Base-by-base conservation (phyloP, 2,797 vertebrate species). In the Sparus aurata region DNA sequence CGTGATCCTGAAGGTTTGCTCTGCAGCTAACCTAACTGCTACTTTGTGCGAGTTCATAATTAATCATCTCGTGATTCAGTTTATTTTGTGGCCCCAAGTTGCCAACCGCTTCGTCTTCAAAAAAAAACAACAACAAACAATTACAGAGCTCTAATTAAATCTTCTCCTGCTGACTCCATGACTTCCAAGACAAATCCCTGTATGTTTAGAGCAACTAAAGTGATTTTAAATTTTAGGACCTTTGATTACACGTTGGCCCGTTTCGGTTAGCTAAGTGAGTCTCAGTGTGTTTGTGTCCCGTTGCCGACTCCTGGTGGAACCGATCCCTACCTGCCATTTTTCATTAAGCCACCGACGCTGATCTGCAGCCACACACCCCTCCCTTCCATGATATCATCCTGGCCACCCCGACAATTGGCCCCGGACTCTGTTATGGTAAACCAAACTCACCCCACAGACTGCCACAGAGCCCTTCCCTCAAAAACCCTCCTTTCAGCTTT, bases 371-470 rank as follows among this genome's bases (percentile, higher is more conserved):
- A 69, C 91, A 61, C 67, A 54, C 84, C 86, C 89, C 82, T 70
- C 83, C 79, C 84, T 80, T 92, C 87, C 87, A 93, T 93, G 93
- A 94, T 91, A 85, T 94, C 92, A 92, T 89, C 77, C 87, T 80
- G 87, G 86, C 86, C 77, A 79, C 88, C 81, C 81, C 83, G 81
- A 93, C 88, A 71, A 84, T 84, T 92, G 91, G 93, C 88, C 69
- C 73, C 2, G 76, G 74, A 78, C 41, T 72, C 85, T 69, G 75
- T 75, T 82, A 60, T 46, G 84, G 87, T 86, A 75, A 92, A 92
- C 86, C 86, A 49, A 81, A 76, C 25, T 67, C 86, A 61, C 84
- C 77, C 85, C 84, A 85, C 85, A 87, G 81, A 92, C 91, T 17
- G 85, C 82, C 85, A 69, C 68, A 50, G 75, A 65, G 80, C 12